These are phyloP conservation scores for Meloidogyne floridensis DNA, from an alignment of 1,140 invertebrate species.

Conservation along the genomic window DNA sequence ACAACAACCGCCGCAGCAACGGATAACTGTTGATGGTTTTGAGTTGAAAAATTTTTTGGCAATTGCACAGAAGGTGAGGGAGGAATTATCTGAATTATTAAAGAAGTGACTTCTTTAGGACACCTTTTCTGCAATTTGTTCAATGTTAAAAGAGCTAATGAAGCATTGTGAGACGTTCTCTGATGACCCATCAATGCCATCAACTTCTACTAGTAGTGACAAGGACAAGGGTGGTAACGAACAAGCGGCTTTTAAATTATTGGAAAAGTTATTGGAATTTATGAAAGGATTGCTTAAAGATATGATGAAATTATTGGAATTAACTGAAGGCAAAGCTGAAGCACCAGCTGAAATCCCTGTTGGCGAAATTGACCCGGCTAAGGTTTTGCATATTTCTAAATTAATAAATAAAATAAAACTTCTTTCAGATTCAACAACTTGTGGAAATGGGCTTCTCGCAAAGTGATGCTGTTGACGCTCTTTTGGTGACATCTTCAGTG, in stretches of 20 bases:
- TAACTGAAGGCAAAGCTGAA: conserved; percentile 34
- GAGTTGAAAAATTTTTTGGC: conserved; percentile 42
- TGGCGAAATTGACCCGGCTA: conserved; percentile 35
- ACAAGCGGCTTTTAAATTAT: conserved; percentile 1
- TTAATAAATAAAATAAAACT: background rate
- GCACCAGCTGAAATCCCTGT: conserved; percentile 26
- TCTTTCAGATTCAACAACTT: conserved; percentile 29
- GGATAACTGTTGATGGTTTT: conserved; percentile 34
- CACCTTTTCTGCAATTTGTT: conserved; percentile 9
- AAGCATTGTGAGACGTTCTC: background rate
- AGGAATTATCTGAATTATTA: background rate
- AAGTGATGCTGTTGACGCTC: conserved; percentile 43
- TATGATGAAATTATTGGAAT: conserved; percentile 34
- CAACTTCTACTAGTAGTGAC: background rate
- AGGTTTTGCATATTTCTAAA: conserved; percentile 16
- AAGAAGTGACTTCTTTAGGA: conserved; percentile 24
- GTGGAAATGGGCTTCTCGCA: conserved; percentile 46
- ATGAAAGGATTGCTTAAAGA: conserved; percentile 31
- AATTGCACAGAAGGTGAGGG: conserved; percentile 31
- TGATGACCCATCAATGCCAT: background rate
- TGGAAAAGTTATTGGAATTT: conserved; percentile 28
- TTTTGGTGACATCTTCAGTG: conserved; percentile 31
- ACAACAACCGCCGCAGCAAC: conserved; percentile 24
- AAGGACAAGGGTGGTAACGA: background rate
- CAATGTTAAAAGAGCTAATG: conserved; percentile 26